Conservation (phyloP, 2,113 vertebrate species). For the Amblyornis subalaris region DNA sequence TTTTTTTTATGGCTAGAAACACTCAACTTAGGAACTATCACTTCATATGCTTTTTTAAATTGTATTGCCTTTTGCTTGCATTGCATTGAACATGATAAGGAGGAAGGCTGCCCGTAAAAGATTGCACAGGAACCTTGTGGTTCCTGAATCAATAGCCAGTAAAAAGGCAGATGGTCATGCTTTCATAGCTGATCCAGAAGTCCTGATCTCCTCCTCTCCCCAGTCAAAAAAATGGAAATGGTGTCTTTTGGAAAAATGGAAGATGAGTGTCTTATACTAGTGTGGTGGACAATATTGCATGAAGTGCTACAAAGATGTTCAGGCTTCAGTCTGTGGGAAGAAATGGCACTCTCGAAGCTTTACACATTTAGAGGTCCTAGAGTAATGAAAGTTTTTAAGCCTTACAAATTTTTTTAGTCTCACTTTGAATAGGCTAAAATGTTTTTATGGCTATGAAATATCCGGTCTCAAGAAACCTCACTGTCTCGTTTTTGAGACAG, state of each 20-base stretch:
- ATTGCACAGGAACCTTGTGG: not conserved
- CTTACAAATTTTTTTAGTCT: not conserved
- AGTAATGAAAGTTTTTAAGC: not conserved
- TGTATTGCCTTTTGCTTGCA: not conserved
- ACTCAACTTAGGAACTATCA: not conserved
- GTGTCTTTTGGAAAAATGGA: no score
- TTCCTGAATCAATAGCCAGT: not conserved
- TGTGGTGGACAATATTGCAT: not conserved
- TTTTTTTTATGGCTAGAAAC: not conserved
- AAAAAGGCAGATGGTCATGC: not conserved
- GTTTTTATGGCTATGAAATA: not conserved
- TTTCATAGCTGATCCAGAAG: not conserved
- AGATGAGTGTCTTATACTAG: not conserved
- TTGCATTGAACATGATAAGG: not conserved
- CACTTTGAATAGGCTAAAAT: not conserved
- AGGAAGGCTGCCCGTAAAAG: not conserved
- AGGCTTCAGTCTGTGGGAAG: not conserved
- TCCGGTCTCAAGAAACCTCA: not conserved
- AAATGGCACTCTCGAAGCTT: not conserved
- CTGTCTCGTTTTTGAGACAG: not conserved
- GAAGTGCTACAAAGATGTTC: not conserved
- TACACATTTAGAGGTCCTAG: not conserved
- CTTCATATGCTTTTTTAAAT: not conserved
- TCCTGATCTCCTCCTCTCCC: not conserved
- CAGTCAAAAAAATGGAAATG: not conserved